phyloP scores from a whole-genome alignment of 1,140 invertebrate genomes.

The Hycleus cichorii region DNA sequence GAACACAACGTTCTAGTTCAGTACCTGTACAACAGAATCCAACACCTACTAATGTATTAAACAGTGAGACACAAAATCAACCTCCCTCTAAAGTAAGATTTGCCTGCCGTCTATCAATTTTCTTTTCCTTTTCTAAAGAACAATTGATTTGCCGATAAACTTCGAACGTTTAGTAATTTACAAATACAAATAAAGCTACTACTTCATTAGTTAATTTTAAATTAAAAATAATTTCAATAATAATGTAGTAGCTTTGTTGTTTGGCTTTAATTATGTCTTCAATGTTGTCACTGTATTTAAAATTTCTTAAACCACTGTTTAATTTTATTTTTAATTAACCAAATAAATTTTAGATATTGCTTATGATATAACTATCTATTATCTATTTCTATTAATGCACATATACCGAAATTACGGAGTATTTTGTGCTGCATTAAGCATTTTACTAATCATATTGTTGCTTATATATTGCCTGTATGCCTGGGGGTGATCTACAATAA shows the following conservation, averaged over 20 bases:
- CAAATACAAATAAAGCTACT: too few species aligned
- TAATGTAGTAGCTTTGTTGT: conserved; percentile 4
- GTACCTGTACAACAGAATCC: conserved; percentile 51
- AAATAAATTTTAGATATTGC: too few species aligned
- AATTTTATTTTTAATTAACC: too few species aligned
- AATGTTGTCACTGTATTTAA: conserved; percentile 10
- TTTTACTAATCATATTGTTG: conserved; percentile 31
- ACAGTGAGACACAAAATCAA: conserved; percentile 25
- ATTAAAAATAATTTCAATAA: too few species aligned
- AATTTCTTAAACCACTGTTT: too few species aligned
- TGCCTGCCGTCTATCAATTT: conserved; percentile 8
- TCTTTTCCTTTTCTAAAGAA: too few species aligned
- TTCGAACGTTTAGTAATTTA: too few species aligned
- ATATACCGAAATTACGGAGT: conserved; percentile 22
- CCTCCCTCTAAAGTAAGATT: conserved; percentile 32
- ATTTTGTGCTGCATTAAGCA: conserved; percentile 23
- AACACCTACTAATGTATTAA: conserved; percentile 24
- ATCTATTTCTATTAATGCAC: conserved; percentile 2
- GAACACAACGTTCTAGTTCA: conserved; percentile 53
- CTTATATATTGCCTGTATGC: conserved; percentile 34
- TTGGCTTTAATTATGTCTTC: conserved; percentile 8
- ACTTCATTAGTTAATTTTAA: too few species aligned
- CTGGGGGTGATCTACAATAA: conserved; percentile 23
- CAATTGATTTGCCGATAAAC: too few species aligned
- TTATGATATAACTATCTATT: neutral